phyloP scores from a whole-genome alignment of 2,888 invertebrate species.

The Crematogaster levior region DNA sequence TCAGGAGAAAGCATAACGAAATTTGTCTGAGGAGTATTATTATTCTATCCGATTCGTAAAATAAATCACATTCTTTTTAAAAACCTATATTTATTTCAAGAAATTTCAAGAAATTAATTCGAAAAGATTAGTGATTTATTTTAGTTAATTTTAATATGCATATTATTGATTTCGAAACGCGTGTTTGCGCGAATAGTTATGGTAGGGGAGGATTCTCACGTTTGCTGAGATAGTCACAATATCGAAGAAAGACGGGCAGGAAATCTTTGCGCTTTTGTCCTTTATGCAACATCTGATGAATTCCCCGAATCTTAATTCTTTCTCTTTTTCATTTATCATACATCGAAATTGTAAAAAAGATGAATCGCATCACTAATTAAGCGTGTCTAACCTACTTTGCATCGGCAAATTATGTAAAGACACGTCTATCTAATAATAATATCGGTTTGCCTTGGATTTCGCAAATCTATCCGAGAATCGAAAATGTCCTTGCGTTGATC shows the following conservation, averaged over 20 bases:
- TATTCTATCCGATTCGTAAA: background rate
- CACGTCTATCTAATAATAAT: background rate
- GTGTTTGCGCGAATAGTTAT: background rate
- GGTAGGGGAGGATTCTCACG: background rate
- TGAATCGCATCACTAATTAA: slow-evolving; percentile 16
- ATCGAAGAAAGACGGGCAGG: slow-evolving; percentile 9
- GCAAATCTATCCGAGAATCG: background rate
- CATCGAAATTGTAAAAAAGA: background rate
- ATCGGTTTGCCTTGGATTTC: background rate
- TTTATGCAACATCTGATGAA: slow-evolving; percentile 42
- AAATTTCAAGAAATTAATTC: too few relatives aligned
- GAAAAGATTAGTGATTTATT: background rate
- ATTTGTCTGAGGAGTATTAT: background rate
- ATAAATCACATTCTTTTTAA: background rate
- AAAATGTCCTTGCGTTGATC: background rate
- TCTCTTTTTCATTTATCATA: slow-evolving; percentile 39
- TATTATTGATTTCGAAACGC: slow-evolving; percentile 11
- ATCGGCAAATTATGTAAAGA: slow-evolving; percentile 27
- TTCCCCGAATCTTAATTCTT: slow-evolving; percentile 46
- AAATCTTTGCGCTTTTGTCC: slow-evolving; percentile 55
- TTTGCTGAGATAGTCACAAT: slow-evolving; percentile 53
- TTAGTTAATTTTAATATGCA: too few relatives aligned
- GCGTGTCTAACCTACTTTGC: background rate
- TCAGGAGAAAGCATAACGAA: slow-evolving; percentile 23
- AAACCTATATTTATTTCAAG: background rate